These are phyloP conservation scores for Zelostemma sp. DNA, from an alignment of 1,140 invertebrate species.

Conservation along the genomic window DNA sequence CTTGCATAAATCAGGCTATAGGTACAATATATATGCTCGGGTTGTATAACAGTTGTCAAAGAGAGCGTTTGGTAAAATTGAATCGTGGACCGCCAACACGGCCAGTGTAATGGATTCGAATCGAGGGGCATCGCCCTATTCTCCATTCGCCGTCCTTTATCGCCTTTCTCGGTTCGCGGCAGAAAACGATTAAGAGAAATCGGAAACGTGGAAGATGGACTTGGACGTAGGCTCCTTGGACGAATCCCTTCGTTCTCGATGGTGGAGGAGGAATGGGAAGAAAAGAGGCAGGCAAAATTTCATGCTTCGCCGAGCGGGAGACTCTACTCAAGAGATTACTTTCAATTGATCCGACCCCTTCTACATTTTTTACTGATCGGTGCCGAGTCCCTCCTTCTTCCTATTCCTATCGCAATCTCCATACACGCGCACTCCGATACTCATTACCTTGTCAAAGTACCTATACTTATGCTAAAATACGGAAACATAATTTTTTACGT, in stretches of 20 bases:
- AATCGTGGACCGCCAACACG: conserved; percentile 56
- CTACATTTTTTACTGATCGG: conserved; percentile 18
- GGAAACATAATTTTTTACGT: no score
- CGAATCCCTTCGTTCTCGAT: conserved; percentile 32
- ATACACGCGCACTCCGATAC: no score
- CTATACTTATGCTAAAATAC: no score
- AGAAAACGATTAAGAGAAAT: conserved; percentile 51
- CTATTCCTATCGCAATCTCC: background rate
- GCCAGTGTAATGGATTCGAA: conserved; percentile 61
- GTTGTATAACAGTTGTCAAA: conserved; percentile 8
- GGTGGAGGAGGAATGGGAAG: conserved; percentile 5
- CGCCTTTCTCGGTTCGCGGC: no score
- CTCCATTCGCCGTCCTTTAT: conserved; percentile 21
- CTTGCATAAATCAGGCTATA: no score
- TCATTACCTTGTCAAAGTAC: no score
- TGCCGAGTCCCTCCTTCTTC: background rate
- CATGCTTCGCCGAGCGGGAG: conserved; percentile 62
- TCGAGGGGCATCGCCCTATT: conserved; percentile 36
- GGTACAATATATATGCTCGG: no score
- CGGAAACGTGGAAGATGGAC: conserved; percentile 39
- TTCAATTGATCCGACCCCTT: conserved; percentile 65
- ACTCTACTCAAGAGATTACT: conserved; percentile 67
- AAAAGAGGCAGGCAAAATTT: conserved; percentile 63
- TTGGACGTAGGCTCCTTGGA: background rate
- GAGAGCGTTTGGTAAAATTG: conserved; percentile 43